Conservation (phyloP, 1,140 invertebrate genomes). For the Plutomurus gul region DNA sequence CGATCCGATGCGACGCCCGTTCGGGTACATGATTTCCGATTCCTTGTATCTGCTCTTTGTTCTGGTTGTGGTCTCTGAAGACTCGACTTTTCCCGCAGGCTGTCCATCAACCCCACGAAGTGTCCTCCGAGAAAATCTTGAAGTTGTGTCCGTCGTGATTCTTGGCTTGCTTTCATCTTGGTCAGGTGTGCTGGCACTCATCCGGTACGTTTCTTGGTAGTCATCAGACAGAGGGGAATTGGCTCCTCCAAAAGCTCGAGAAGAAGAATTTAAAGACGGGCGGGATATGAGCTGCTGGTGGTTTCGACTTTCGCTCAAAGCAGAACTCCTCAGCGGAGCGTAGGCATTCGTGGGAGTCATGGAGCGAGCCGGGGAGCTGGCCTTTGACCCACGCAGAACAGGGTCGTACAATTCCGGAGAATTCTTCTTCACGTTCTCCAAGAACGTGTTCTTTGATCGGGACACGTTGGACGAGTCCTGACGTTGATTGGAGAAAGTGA, state of each 20-base stretch:
- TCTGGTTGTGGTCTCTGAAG: slow-evolving; percentile 69
- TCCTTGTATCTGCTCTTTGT: slow-evolving; percentile 67
- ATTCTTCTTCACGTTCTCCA: slow-evolving; percentile 48
- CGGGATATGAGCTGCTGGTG: slow-evolving; percentile 50
- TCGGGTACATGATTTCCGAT: slow-evolving; percentile 53
- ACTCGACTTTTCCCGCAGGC: slow-evolving; percentile 68
- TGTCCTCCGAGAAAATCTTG: slow-evolving; percentile 69
- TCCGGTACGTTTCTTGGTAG: slow-evolving; percentile 70
- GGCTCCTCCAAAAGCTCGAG: slow-evolving; percentile 53
- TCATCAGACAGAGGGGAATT: slow-evolving; percentile 62
- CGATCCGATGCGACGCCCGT: slow-evolving; percentile 48
- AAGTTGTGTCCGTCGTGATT: slow-evolving; percentile 68
- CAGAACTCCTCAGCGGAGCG: slow-evolving; percentile 20
- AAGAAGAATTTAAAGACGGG: slow-evolving; percentile 57
- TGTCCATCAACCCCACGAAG: slow-evolving; percentile 67
- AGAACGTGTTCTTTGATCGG: slow-evolving; percentile 43
- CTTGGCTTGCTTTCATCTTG: slow-evolving; percentile 65
- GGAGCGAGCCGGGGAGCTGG: slow-evolving; percentile 56
- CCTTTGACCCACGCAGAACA: slow-evolving; percentile 44
- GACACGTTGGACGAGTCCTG: slow-evolving; percentile 58
- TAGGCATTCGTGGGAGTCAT: slow-evolving; percentile 50
- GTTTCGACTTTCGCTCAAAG: not conserved
- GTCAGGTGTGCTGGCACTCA: slow-evolving; percentile 63
- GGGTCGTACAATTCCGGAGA: slow-evolving; percentile 43
- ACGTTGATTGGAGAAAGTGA: slow-evolving; percentile 50